Base-by-base conservation (phyloP, 2,888 invertebrate species). In the Eilema caniola region DNA sequence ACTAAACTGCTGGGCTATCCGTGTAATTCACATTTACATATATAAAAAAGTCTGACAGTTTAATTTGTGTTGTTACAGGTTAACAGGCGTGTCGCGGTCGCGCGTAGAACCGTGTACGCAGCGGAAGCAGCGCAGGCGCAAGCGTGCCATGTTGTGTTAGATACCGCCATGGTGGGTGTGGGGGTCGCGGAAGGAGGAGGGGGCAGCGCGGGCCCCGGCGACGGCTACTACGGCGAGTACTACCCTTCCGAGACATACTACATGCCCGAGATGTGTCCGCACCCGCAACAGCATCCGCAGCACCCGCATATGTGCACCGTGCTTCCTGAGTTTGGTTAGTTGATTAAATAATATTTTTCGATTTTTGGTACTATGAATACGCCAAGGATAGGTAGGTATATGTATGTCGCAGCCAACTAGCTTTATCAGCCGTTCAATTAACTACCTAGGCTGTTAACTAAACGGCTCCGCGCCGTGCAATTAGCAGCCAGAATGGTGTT, bases 241-340 rank as follows among this genome's bases (percentile, higher is more conserved):
- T 96, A 96, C 92, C 95, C 95, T 80, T 89, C 91, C 66, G 96
- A 96, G 83, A 95, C 95, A 86, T 96, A 96, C 92, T 96, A 94
- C 91, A 93, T 95, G 86, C 92, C 94, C 78, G 96, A 96, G 88
- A 95, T 96, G 93, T 97, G 97, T 86, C 96, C 96, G 80, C 94
- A 94, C 76, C 96, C 97, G 75, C 96, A 96, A 82, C 94, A 94
- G 89, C 97, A 97, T 86, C 96, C 94, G 47, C 96, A 95, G 90
- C 96, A 95, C 84, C 93, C 94, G 81, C 96, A 95, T 85, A 96
- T 97, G 95, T 97, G 97, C 94, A 96, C 97, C 78, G 95, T 97
- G 90, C 97, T 97, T 86, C 95, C 97, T 85, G 97, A 97, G 91
- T 97, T 96, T 92, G 97, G 97, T 97, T 92, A 96, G 97, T 81